A percentile compares a stretch with the other conserved stretches of the same genome.
These are phyloP conservation scores for Pentalonia nigronervosa DNA, from an alignment of 1,140 invertebrate species.

Conservation along the genomic window DNA sequence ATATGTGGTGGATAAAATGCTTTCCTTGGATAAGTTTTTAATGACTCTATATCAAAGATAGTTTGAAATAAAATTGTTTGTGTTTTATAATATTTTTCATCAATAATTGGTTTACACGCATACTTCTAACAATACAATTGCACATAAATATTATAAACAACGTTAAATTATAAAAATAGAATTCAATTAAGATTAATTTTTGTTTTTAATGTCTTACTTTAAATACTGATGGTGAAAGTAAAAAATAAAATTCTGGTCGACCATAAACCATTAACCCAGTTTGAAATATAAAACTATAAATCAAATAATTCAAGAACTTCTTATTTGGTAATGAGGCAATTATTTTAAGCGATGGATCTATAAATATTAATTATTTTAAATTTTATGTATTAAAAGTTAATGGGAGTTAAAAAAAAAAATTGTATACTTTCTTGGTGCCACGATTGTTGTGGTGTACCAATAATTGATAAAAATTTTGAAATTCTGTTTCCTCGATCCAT, in stretches of 20 bases:
- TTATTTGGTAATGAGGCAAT: slow-evolving; percentile 50
- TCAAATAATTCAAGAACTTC: slow-evolving; percentile 48
- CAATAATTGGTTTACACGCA: slow-evolving; percentile 40
- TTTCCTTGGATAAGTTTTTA: slow-evolving; percentile 44
- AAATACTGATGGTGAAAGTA: slow-evolving; percentile 49
- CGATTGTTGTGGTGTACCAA: neutral
- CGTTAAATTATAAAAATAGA: neutral
- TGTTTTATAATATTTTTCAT: slow-evolving; percentile 45
- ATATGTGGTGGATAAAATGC: slow-evolving; percentile 46
- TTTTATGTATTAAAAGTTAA: neutral
- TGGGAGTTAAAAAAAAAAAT: neutral
- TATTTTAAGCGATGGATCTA: slow-evolving; percentile 13
- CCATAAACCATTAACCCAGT: slow-evolving; percentile 51
- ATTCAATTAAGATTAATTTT: too few relatives aligned
- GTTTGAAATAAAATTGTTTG: slow-evolving; percentile 47
- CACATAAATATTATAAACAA: neutral
- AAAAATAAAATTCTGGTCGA: slow-evolving; percentile 54
- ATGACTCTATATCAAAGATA: slow-evolving; percentile 27
- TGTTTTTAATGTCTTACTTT: neutral
- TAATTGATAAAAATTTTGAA: slow-evolving; percentile 37
- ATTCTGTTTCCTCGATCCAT: slow-evolving; percentile 40
- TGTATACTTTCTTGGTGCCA: slow-evolving; percentile 31
- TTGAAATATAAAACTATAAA: slow-evolving; percentile 56
- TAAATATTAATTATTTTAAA: slow-evolving; percentile 7
- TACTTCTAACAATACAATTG: neutral